phyloP scores from a whole-genome alignment of 2,797 vertebrate species.

The Rachycentron canadum region DNA sequence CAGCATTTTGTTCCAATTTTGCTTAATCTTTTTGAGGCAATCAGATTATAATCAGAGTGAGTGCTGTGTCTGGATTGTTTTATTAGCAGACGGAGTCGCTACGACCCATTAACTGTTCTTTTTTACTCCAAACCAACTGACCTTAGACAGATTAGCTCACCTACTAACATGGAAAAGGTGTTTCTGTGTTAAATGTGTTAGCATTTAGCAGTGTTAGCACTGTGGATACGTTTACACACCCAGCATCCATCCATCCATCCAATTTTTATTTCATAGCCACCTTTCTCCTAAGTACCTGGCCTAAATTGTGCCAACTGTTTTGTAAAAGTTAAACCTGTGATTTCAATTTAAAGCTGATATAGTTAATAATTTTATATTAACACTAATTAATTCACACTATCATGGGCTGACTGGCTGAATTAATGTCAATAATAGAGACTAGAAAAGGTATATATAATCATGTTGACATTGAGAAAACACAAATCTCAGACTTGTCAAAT shows the following conservation, averaged over 20 bases:
- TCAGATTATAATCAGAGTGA: neutral
- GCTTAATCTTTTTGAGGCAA: neutral
- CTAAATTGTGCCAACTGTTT: too few relatives aligned
- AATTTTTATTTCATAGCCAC: too few relatives aligned
- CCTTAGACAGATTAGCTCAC: too few relatives aligned
- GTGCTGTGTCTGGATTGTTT: neutral
- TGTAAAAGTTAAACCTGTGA: too few relatives aligned
- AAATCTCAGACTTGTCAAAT: neutral
- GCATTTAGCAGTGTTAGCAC: too few relatives aligned
- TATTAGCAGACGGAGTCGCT: neutral
- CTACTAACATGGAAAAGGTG: too few relatives aligned
- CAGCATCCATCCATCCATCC: too few relatives aligned
- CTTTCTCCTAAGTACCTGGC: too few relatives aligned
- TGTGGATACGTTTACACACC: too few relatives aligned
- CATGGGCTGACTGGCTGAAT: neutral
- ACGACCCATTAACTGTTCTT: neutral
- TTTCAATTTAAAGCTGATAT: neutral
- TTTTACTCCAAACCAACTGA: too few relatives aligned
- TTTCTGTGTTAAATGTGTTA: too few relatives aligned
- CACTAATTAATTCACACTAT: too few relatives aligned
- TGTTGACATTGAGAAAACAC: neutral
- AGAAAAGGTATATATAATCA: neutral
- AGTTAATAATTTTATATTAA: neutral
- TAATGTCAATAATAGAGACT: neutral
- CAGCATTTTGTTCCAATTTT: neutral